Percentiles rank a stretch among this genome's conserved stretches.
These are phyloP conservation scores for Epinephelus lanceolatus DNA, from an alignment of 2,113 vertebrate genomes.

Conservation along the genomic window DNA sequence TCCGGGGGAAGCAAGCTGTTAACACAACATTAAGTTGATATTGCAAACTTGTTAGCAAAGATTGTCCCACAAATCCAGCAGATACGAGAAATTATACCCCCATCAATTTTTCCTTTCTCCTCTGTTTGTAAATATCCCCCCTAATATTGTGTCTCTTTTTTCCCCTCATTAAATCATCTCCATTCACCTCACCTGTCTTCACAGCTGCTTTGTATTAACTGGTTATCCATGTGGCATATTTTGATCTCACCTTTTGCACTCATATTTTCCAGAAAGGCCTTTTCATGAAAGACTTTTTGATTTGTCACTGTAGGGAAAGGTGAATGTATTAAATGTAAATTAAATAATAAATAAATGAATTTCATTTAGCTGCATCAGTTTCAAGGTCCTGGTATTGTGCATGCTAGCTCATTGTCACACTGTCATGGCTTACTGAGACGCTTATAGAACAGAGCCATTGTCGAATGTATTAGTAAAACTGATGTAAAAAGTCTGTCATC, in stretches of 20 bases:
- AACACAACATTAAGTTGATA: not conserved
- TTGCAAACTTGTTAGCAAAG: too few species aligned
- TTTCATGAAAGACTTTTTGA: not conserved
- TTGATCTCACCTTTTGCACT: not conserved
- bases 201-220: not conserved
- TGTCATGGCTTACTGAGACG: not conserved
- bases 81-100: too few species aligned
- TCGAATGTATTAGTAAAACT: not conserved
- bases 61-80: not conserved
- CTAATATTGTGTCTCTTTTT: not conserved
- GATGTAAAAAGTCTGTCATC: not conserved
- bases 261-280: not conserved
- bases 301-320: not conserved
- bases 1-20: not conserved
- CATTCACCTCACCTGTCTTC: not conserved
- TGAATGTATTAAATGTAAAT: too few species aligned
- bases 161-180: not conserved
- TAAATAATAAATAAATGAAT: not conserved
- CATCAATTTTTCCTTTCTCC: not conserved
- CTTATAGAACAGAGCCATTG: not conserved
- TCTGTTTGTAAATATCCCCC: not conserved
- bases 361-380: not conserved
- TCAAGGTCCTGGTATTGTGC: not conserved
- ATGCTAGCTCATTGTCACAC: not conserved
- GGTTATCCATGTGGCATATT: not conserved